Evolutionary conservation across 2,888 invertebrate species (phyloP), one percentile per base, ranked within the genome.

Genomic region (Amblyjoppa proteus): DNA sequence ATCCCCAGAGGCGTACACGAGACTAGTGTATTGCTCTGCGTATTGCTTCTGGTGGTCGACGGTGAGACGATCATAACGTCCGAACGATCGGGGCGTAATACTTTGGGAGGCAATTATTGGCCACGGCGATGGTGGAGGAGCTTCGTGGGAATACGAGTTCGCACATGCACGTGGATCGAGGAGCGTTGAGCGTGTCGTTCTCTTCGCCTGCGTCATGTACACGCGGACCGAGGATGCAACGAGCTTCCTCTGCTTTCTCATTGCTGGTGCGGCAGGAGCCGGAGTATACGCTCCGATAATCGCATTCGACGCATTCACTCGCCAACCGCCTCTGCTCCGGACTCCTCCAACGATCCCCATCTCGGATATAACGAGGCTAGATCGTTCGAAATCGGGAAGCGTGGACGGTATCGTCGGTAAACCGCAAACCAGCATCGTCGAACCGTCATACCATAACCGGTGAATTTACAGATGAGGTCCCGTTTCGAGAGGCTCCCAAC

Each of bases 71-170:
- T 73, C 73, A 73, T 71, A 79, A 79, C 61, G 64, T 31, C 28
- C 71, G 61, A 79, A 71, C 71, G 79, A 51, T 51, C 49, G 45
- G 38, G 64, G 71, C 79, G 61, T 73, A 71, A 79, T 79, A 73
- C 71, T 79, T 79, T 73, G 79, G 64, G 64, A 73, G 79, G 71
- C 79, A 71, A 79, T 79, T 79, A 79, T 79, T 79, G 79, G 79
- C 71, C 11, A 5, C 11, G 61, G 71, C 66, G 64, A 41, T 79
- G 71, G 79, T 41, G n/a, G 38, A 73, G 53, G n/a, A 61, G 64
- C 64, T 64, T 53, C 61, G 61, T 45, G 71, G 51, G 53, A 73
- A 71, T 71, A 56, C 69, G 49, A 49, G 20, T 20, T 25, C 31
- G 13, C 70, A 11, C 58, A 45, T 58, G 45, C 31, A 28, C 68